Evolutionary conservation across 2,888 invertebrate species (phyloP), one percentile per base, ranked within the genome.

Genomic region (Dynastes maya): DNA sequence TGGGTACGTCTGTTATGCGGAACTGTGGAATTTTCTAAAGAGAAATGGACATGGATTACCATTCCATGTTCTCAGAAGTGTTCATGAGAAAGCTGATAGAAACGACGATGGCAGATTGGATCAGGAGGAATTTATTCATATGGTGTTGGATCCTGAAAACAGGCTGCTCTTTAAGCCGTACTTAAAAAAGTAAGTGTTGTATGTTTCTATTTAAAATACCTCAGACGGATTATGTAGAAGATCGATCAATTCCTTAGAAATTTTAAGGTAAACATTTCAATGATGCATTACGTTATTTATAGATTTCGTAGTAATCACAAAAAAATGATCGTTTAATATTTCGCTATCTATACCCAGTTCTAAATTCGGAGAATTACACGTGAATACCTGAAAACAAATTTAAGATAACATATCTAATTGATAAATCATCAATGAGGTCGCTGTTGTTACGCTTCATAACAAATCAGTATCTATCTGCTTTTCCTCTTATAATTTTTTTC

Each of bases 121-220:
- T 85, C 94, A 93, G 84, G 89, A 91, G 27, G 95, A 95, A 89
- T 95, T 95, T 83, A 91, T 94, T 40, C 91, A 92, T 55, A 93
- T 95, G 93, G 92, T 93, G 88, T 89, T 91, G 82, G 87, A 91
- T 79, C 92, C 92, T 0, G 91, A 92, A 8, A 80, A 80, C 51
- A 61, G 65, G 11, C 58, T 53, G 11, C 53, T 78, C 3, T 80
- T 80, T 45, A 74, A 61, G 51, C 92, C 93, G 79, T 91, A 92
- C 82, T 89, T 93, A 29, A 91, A 91, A 40, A 90, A 91, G 88
- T 94, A 92, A 81, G 55, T 53, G 16, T 53, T 11, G 11, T n/a
- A 22, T 37, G 37, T 5, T 37, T 37, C 37, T 37, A 3, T 45
- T 45, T 11, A 11, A 45, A 37, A 37, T 37, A 37, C 32, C 32